Evolutionary conservation across 1,140 invertebrate genomes (phyloP), one percentile per base, ranked within the genome.

Genomic region (Trichonephila clavipes): DNA sequence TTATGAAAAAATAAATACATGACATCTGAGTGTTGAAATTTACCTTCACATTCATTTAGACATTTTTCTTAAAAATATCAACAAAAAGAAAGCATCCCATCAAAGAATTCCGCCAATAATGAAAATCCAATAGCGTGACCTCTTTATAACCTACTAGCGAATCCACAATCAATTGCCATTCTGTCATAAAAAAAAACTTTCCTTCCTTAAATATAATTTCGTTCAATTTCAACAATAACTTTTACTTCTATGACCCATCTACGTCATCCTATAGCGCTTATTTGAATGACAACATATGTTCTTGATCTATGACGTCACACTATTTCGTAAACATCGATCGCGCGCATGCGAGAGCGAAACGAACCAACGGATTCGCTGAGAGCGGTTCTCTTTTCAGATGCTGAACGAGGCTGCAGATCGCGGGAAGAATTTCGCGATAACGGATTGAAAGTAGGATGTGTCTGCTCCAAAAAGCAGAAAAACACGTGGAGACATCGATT

Each of bases 291-390:
- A 40, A 28, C 72, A 77, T 77, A 77, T 77, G 72, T 85, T 61
- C 8, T n/a, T 85, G 82, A 59, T 59, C 83, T 21, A 77, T 72
- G 88, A 89, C 66, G 88, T 89, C 88, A 89, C 51, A 21, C n/a
- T 18, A 58, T 89, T 89, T 72, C 88, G 88, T 89, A 89, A 89
- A 89, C 88, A 89, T 89, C 88, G 88, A 89, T 89, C 88, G 88
- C 66, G 88, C 88, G 88, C 88, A 72, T 89, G 66, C 66, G 66
- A 89, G 64, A 64, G 66, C 66, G 72, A 89, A 88, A 88, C 61
- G 59, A 88, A 88, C 12, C 40, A 51, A 85, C 82, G 86, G 86
- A 85, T 66, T 88, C 86, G n/a, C 59, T 34, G 14, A 24, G 51
- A 69, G 64, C 24, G 40, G 24, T 51, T 51, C 44, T 18, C 44